phyloP scores from a whole-genome alignment of 2,888 invertebrate genomes.

The Epinotia nisella region DNA sequence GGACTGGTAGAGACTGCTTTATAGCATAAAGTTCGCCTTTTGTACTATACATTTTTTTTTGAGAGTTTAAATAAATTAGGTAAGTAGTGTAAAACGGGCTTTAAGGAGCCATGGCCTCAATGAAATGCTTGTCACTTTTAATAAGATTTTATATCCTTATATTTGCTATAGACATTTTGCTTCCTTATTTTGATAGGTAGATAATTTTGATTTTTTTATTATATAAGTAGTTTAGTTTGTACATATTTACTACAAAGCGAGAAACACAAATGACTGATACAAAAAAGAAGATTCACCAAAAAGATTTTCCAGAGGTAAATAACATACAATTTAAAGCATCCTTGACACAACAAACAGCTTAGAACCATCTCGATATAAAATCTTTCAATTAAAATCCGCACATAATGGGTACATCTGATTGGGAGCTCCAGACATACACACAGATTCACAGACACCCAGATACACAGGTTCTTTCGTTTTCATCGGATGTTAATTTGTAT shows the following conservation, averaged over 20 bases:
- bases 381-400: too few relatives aligned
- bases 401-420: too few relatives aligned
- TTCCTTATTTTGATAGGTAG: constrained; percentile 24
- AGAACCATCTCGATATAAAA: too few relatives aligned
- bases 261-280: not conserved
- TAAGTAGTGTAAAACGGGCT: not conserved
- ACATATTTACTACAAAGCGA: not conserved
- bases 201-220: not conserved
- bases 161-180: constrained; percentile 9
- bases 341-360: too few relatives aligned
- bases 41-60: too few relatives aligned
- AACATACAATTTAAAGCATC: not conserved
- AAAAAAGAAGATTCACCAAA: constrained; percentile 2
- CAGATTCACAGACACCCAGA: too few relatives aligned
- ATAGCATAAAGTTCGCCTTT: too few relatives aligned
- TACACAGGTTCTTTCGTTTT: too few relatives aligned
- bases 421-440: too few relatives aligned
- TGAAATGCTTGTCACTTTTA: constrained; percentile 1
- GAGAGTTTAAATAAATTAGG: too few relatives aligned
- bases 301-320: constrained; percentile 28
- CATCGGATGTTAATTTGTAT: too few relatives aligned
- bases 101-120: constrained; percentile 4
- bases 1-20: too few relatives aligned
- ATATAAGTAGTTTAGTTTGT: not conserved
- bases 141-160: not conserved